A percentile compares a stretch with the other conserved stretches of the same genome.
These are phyloP conservation scores for Epicauta chinensis DNA, from an alignment of 1,140 invertebrate genomes.

Conservation along the genomic window DNA sequence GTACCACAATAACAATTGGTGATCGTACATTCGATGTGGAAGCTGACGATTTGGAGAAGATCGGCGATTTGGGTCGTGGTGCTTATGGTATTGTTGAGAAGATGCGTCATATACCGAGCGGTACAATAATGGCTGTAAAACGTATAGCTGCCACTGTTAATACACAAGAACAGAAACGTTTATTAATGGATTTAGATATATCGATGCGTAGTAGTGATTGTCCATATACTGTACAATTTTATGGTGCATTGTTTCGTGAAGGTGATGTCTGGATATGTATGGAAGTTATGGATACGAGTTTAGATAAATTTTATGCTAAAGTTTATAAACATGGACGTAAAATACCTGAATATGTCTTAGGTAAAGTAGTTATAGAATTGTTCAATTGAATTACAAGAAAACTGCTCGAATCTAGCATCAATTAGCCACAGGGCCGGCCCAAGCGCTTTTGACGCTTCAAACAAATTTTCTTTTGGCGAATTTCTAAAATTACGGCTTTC, in stretches of 20 bases:
- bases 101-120: constrained; percentile 85
- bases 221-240: constrained; percentile 95
- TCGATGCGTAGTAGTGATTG: constrained; percentile 93
- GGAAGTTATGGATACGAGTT: constrained; percentile 97
- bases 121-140: constrained; percentile 92
- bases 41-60: constrained; percentile 82
- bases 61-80: constrained; percentile 86
- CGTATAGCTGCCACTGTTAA: constrained; percentile 73
- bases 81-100: constrained; percentile 96
- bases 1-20: constrained; percentile 79
- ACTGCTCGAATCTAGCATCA: too few species aligned
- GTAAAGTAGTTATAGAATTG: constrained; percentile 47
- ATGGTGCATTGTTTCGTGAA: constrained; percentile 92
- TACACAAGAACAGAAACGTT: constrained; percentile 81
- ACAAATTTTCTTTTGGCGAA: too few species aligned
- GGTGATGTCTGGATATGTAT: constrained; percentile 99
- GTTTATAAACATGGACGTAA: constrained; percentile 67
- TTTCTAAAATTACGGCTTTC: too few species aligned
- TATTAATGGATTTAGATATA: constrained; percentile 95
- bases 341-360: constrained; percentile 92
- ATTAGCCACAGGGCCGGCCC: too few species aligned
- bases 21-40: constrained; percentile 84
- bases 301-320: constrained; percentile 93
- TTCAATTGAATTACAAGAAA: too few species aligned
- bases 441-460: too few species aligned